Evolutionary conservation across 2,113 vertebrate genomes (phyloP), one percentile per base, ranked within the genome.

Genomic region (Periophthalmus modestus): DNA sequence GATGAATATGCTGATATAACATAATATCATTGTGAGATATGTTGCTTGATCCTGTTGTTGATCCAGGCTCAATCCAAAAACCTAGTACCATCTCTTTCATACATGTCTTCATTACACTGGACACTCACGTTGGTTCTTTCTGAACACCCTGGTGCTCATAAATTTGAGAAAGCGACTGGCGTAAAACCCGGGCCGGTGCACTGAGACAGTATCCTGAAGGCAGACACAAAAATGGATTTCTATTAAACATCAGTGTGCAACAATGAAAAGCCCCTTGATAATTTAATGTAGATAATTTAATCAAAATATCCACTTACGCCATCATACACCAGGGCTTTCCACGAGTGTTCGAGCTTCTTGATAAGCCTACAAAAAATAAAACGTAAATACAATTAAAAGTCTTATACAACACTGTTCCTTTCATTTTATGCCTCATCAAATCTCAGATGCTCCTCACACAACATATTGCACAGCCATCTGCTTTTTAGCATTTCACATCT

Each of bases 281-380:
- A 80, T n/a, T n/a, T n/a, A 34, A 63, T 72, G 86, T 77, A 55
- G 23, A 4, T 61, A 33, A 78, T 80, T 69, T 78, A 34, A 48
- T 66, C 46, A 23, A 43, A 50, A 24, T 66, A 77, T 88, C 66
- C 43, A 93, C 95, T 94, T 93, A 98, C 98, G 23, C 98, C 97
- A 84, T 98, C 98, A 79, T 98, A 98, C 85, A 99, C 96, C 70
- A 99, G 95, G 50, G 98, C 97, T 91, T 99, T 99, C 97, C 98
- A 99, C 15, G 98, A 99, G 92, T 99, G 98, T 73, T 99, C 98
- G 92, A 99, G 83, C 84, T 97, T 99, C 91, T 99, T 99, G 82
- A 99, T 97, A 88, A 99, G 95, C 82, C 98, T 99, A 75, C 78
- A 5, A 69, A 77, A 73, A 85, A 36, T 77, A 73, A 47, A 82